Evolutionary conservation across 1,140 invertebrate species (phyloP).

Genomic region (Pachyrhynchus sulphureomaculatus): DNA sequence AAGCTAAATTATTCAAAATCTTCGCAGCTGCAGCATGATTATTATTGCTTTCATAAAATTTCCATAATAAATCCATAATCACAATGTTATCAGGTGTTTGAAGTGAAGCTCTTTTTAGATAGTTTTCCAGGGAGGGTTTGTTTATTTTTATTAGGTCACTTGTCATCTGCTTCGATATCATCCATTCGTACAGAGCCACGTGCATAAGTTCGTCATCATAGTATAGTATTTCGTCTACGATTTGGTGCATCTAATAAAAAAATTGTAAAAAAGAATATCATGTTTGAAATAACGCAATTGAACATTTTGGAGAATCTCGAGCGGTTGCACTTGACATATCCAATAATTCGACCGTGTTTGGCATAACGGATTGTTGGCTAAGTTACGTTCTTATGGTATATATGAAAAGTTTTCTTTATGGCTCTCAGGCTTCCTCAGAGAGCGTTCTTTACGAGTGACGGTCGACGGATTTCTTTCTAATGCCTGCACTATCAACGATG

Average conservation of each 20-base stretch:
- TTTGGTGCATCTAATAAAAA: constrained; percentile 33
- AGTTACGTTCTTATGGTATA: too few species aligned
- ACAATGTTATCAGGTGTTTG: constrained; percentile 59
- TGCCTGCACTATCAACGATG: too few species aligned
- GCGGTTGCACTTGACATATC: too few species aligned
- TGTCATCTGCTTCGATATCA: constrained; percentile 75
- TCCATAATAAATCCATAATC: constrained; percentile 90
- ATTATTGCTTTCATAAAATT: constrained; percentile 89
- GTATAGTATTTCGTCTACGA: constrained; percentile 50
- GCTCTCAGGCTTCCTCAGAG: too few species aligned
- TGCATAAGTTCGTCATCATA: constrained; percentile 86
- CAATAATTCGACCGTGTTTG: too few species aligned
- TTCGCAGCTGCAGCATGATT: constrained; percentile 92
- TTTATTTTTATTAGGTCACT: constrained; percentile 76
- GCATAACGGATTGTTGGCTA: too few species aligned
- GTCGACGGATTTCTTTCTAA: too few species aligned
- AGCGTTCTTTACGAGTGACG: too few species aligned
- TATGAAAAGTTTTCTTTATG: too few species aligned
- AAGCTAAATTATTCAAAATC: constrained; percentile 85
- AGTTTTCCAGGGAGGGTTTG: constrained; percentile 80
- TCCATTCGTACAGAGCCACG: constrained; percentile 90
- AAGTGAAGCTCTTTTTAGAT: constrained; percentile 65
- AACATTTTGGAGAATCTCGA: too few species aligned
- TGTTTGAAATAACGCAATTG: too few species aligned
- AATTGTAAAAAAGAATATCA: neutral